Evolutionary conservation across 2,797 vertebrate species (phyloP), one percentile per base, ranked within the genome.

Genomic region (Nasua narica): DNA sequence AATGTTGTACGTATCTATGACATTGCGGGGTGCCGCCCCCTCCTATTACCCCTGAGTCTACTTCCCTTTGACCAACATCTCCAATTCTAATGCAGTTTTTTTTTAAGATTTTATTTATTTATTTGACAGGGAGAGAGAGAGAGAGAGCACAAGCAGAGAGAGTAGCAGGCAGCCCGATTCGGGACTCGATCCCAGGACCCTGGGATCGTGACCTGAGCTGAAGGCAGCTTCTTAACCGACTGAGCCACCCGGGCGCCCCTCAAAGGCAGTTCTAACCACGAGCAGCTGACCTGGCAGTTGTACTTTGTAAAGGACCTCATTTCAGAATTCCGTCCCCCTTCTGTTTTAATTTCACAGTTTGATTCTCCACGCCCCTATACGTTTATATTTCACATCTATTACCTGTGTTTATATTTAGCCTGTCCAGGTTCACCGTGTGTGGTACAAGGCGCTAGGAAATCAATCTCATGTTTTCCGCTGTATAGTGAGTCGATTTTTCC

Each of bases 1-100:
- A 12, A 0, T 0, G 16, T 2, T 19, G 19, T 25, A 50, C 46
- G 21, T 8, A 7, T 7, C 48, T 8, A 7, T 7, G 40, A 18
- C 6, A 1, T 11, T 23, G 21, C 69, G 4, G 5, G 0, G 67
- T n/a, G 48, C 13, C 15, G 1, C 15, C 48, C 48, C 25, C 60
- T 62, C n/a, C 70, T 48, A 21, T 5, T 46, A 10, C 21, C 27
- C 16, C 32, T 0, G 32, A 60, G 32, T 35, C 77, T 40, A 2
- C 12, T 54, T 43, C n/a, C 62, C 29, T 10, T 0, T 4, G 67
- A 29, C 43, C 23, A 0, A 2, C 3, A 2, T 7, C 79, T 35
- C 60, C 43, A 3, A 13, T 46, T 29, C 46, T 35, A 29, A 56
- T 0, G 23, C 14, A 13, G 8, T 35, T 8, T 6, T 27, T 25